Conservation (phyloP, 2,113 vertebrate genomes). For the Lamprologus callipterus region DNA sequence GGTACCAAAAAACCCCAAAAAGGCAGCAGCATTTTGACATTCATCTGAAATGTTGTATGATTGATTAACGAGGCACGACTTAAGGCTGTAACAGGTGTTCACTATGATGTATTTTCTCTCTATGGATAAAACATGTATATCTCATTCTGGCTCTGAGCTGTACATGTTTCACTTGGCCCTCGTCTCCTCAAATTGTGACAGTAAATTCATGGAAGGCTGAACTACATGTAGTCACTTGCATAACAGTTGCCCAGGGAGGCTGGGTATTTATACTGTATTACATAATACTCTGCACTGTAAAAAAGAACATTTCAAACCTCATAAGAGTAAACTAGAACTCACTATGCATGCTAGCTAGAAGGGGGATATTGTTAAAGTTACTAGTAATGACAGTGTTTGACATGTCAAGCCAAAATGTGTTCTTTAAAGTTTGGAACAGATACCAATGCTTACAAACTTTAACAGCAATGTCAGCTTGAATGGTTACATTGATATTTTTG, state of each 20-base stretch:
- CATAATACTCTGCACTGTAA: background rate
- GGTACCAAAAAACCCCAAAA: background rate
- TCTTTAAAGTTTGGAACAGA: background rate
- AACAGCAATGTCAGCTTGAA: background rate
- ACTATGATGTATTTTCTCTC: background rate
- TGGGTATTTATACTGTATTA: background rate
- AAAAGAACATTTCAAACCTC: background rate
- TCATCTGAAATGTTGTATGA: background rate
- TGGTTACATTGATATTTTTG: background rate
- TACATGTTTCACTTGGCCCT: background rate
- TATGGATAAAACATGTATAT: background rate
- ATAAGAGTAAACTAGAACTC: background rate
- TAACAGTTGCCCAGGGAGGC: background rate
- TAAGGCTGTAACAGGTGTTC: background rate
- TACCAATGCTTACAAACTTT: background rate
- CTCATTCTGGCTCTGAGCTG: background rate
- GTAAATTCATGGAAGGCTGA: background rate
- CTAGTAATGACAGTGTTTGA: background rate
- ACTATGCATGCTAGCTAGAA: background rate
- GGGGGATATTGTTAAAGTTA: background rate
- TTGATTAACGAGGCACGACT: background rate
- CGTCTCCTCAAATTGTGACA: background rate
- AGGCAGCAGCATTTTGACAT: background rate
- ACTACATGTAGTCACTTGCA: background rate
- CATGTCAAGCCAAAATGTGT: background rate